phyloP scores from a whole-genome alignment of 2,888 invertebrate species.

The Oxyteleia sp. region DNA sequence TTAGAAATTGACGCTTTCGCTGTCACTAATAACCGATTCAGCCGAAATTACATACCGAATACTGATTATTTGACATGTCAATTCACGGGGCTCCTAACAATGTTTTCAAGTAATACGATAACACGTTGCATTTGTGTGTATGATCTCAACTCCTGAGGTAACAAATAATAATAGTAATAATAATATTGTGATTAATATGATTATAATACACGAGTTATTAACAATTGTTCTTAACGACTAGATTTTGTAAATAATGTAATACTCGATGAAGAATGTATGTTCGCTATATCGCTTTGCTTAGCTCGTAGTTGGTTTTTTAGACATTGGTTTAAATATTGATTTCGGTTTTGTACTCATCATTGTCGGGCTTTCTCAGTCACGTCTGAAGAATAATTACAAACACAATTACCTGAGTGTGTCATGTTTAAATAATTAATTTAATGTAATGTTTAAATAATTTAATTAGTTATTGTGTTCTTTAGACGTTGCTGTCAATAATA shows the following conservation, averaged over 20 bases:
- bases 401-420: no score
- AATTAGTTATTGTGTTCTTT: constrained; percentile 33
- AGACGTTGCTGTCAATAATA: constrained; percentile 35
- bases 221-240: constrained; percentile 73
- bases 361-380: constrained; percentile 19
- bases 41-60: constrained; percentile 4
- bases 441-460: no score
- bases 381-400: constrained; percentile 32
- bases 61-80: background rate
- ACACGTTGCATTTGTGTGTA: constrained; percentile 82
- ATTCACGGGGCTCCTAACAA: constrained; percentile 61
- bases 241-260: constrained; percentile 74
- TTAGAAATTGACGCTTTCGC: constrained; percentile 65
- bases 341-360: constrained; percentile 17
- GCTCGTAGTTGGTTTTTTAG: constrained; percentile 71
- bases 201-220: constrained; percentile 76
- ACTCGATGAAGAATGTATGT: constrained; percentile 79
- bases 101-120: constrained; percentile 73
- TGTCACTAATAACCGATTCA: constrained; percentile 48
- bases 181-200: constrained; percentile 81
- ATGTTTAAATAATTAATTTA: no score
- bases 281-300: constrained; percentile 78
- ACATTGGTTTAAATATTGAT: constrained; percentile 61
- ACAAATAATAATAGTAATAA: constrained; percentile 81
- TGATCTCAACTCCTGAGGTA: constrained; percentile 88